Percentiles rank a stretch among this genome's conserved stretches.
These are phyloP conservation scores for Takifugu flavidus DNA, from an alignment of 2,113 vertebrate genomes.

Conservation along the genomic window DNA sequence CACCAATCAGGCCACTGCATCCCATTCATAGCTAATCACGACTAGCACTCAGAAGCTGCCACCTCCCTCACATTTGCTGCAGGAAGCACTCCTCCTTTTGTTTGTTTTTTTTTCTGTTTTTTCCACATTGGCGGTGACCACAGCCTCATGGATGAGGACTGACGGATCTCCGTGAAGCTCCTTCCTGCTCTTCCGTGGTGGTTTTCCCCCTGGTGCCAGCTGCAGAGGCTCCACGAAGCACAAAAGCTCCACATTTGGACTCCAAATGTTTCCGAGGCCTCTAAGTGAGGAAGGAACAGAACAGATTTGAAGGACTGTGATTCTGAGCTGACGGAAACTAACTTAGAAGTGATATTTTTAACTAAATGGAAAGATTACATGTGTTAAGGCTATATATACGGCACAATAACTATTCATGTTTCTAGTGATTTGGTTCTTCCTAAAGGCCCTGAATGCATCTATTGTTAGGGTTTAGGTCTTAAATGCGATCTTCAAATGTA, in stretches of 20 bases:
- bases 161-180: constrained; percentile 18
- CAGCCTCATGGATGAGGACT: constrained; percentile 27
- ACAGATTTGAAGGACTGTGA: neutral
- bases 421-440: too few relatives aligned
- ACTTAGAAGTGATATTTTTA: too few relatives aligned
- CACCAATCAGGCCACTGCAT: constrained; percentile 53
- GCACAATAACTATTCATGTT: too few relatives aligned
- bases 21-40: constrained; percentile 64
- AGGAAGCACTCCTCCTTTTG: constrained; percentile 56
- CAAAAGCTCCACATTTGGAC: constrained; percentile 16
- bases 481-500: too few relatives aligned
- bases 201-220: constrained; percentile 15
- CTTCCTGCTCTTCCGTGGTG: constrained; percentile 35
- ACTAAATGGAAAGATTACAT: too few relatives aligned
- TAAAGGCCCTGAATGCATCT: too few relatives aligned
- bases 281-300: constrained; percentile 25
- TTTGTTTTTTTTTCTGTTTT: constrained; percentile 33
- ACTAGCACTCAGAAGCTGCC: constrained; percentile 27
- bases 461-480: too few relatives aligned
- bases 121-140: constrained; percentile 20
- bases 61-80: constrained; percentile 51
- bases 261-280: constrained; percentile 8
- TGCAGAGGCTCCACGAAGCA: constrained; percentile 9
- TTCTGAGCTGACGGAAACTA: neutral
- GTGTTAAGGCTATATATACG: too few relatives aligned